A percentile compares a stretch with the other conserved stretches of the same genome.
phyloP scores from a whole-genome alignment of 2,113 vertebrate species.

The human region GRCh38 chr3:124935001-124935500 shows the following conservation, averaged over 20 bases:
- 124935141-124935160: background rate
- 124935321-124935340: background rate
- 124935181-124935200: background rate
- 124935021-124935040: background rate
- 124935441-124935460: accelerated
- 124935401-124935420: background rate
- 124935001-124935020: no score
- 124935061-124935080: no score
- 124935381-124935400: background rate
- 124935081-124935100: accelerated
- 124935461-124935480: accelerated
- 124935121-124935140: background rate
- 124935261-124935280: background rate
- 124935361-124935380: background rate
- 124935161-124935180: background rate
- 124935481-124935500: no score
- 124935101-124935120: background rate
- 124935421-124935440: background rate
- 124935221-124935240: background rate
- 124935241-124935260: background rate
- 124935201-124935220: background rate
- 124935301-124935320: background rate
- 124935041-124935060: background rate
- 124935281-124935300: background rate
- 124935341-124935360: background rate